phyloP scores from a whole-genome alignment of 2,888 invertebrate genomes.

The Dasysyrphus tricinctus region DNA sequence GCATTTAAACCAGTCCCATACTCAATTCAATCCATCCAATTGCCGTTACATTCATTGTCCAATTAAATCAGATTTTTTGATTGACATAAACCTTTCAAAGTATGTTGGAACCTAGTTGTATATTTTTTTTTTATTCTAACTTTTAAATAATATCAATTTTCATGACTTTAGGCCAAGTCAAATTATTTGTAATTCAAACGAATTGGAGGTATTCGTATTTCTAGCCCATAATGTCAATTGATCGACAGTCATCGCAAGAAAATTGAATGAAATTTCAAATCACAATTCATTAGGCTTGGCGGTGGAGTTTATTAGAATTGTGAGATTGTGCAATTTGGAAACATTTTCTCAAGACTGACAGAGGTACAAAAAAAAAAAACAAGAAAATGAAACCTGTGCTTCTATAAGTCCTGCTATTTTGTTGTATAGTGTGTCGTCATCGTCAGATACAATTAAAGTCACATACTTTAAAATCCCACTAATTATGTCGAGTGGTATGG shows the following conservation, averaged over 20 bases:
- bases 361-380: background rate
- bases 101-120: too few relatives aligned
- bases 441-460: conserved; percentile 67
- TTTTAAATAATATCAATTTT: conserved; percentile 37
- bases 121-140: background rate
- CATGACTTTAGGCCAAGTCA: conserved; percentile 35
- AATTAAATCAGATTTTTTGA: conserved; percentile 72
- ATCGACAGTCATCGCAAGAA: conserved; percentile 60
- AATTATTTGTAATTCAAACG: conserved; percentile 12
- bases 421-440: conserved; percentile 44
- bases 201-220: conserved; percentile 19
- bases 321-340: conserved; percentile 32
- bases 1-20: conserved; percentile 20
- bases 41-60: conserved; percentile 69
- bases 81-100: conserved; percentile 71
- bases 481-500: conserved; percentile 65
- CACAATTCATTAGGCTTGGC: conserved; percentile 10
- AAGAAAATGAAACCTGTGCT: background rate
- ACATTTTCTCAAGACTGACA: background rate
- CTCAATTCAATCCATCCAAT: conserved; percentile 45
- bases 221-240: conserved; percentile 58
- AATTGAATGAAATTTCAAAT: conserved; percentile 27
- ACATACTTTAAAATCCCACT: conserved; percentile 61
- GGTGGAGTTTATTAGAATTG: background rate
- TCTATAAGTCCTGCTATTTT: background rate